phyloP scores from a whole-genome alignment of 23 tunicate genomes.

The Trididemnum clinides region DNA sequence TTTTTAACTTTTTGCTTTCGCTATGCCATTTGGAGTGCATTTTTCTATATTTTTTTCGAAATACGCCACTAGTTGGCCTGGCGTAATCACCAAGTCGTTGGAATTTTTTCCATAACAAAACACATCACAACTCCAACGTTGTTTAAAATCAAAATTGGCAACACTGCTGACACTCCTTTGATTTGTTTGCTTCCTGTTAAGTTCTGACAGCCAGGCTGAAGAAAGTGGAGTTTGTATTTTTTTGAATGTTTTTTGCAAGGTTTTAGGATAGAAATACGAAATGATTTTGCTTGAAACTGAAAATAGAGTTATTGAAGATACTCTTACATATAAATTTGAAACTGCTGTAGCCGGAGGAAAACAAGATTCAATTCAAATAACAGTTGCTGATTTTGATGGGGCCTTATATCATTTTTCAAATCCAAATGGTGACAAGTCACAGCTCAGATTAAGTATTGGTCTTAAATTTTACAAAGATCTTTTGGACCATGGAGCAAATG shows the following conservation, averaged over 20 bases:
- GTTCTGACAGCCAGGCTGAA: not conserved
- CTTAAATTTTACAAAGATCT: slow-evolving; percentile 85
- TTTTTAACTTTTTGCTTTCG: too few relatives aligned
- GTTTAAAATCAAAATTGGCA: too few relatives aligned
- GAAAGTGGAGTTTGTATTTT: not conserved
- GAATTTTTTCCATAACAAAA: too few relatives aligned
- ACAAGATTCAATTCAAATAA: slow-evolving; percentile 80
- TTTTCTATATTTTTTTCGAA: too few relatives aligned
- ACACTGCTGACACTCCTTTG: slow-evolving; percentile 6
- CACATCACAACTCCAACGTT: too few relatives aligned
- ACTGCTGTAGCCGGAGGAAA: slow-evolving; percentile 83
- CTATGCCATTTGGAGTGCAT: too few relatives aligned
- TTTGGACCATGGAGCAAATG: slow-evolving; percentile 89
- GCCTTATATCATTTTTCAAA: slow-evolving; percentile 87
- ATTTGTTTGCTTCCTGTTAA: slow-evolving; percentile 4
- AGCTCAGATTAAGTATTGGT: slow-evolving; percentile 66
- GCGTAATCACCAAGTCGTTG: too few relatives aligned
- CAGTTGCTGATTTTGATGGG: slow-evolving; percentile 96
- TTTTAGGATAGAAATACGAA: not conserved
- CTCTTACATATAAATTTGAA: slow-evolving; percentile 87
- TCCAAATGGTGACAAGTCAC: slow-evolving; percentile 84
- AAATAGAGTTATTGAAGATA: slow-evolving; percentile 80
- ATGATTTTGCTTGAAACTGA: slow-evolving; percentile 98
- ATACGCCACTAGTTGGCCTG: too few relatives aligned
- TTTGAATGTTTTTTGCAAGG: not conserved